Conservation (phyloP, 2,113 vertebrate species). For the Pituophis catenifer region DNA sequence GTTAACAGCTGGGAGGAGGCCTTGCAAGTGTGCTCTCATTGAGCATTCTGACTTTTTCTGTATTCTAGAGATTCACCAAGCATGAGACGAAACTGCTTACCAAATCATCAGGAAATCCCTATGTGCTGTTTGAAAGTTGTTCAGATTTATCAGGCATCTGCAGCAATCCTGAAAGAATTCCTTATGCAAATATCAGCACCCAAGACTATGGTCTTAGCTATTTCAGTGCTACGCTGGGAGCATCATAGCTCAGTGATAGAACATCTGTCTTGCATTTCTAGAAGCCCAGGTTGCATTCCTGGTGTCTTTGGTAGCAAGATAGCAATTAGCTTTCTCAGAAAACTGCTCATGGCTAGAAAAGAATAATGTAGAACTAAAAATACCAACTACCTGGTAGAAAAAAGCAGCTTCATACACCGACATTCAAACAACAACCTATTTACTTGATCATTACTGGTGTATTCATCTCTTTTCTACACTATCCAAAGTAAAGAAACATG, state of each 20-base stretch:
- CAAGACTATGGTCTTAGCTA: conserved; percentile 21
- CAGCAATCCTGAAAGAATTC: neutral
- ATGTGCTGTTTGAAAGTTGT: neutral
- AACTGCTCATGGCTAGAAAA: neutral
- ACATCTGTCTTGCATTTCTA: neutral
- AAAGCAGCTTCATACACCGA: neutral
- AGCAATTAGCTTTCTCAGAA: neutral
- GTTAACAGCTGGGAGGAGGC: neutral
- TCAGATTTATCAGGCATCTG: neutral
- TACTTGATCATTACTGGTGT: neutral
- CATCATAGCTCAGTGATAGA: neutral
- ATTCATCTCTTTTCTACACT: neutral
- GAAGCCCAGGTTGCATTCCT: neutral
- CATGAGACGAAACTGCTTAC: neutral
- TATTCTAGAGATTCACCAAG: neutral
- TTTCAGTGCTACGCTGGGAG: neutral
- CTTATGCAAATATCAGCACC: conserved; percentile 13
- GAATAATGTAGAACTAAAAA: neutral
- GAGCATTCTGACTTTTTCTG: neutral
- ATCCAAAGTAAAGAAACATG: neutral
- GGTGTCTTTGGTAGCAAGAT: neutral
- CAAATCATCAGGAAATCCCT: neutral
- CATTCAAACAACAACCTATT: neutral
- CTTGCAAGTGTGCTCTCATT: neutral
- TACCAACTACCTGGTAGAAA: neutral